A percentile compares a stretch with the other conserved stretches of the same genome.
phyloP scores from a whole-genome alignment of 2,113 vertebrate species.

The Chauna torquata region DNA sequence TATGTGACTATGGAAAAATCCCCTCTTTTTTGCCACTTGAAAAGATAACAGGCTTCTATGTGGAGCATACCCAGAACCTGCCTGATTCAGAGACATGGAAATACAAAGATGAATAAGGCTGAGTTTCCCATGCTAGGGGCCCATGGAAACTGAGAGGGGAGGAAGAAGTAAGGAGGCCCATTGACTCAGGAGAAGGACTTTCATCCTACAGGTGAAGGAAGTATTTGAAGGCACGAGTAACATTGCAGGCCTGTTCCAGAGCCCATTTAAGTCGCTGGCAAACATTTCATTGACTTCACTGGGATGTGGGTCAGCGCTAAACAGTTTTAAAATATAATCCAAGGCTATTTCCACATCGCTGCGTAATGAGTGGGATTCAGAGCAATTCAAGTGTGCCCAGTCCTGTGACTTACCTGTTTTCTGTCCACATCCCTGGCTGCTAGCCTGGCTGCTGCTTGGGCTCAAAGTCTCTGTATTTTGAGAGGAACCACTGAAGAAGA shows the following conservation, averaged over 20 bases:
- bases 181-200: slow-evolving; percentile 42
- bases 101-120: slow-evolving; percentile 67
- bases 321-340: slow-evolving; percentile 29
- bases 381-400: not conserved
- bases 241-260: slow-evolving; percentile 53
- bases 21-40: slow-evolving; percentile 76
- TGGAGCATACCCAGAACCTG: slow-evolving; percentile 72
- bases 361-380: not conserved
- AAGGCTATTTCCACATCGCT: slow-evolving; percentile 9
- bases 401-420: slow-evolving; percentile 2
- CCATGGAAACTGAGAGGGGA: slow-evolving; percentile 64
- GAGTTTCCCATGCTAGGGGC: slow-evolving; percentile 68
- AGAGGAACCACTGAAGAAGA: not conserved
- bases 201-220: slow-evolving; percentile 64
- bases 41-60: slow-evolving; percentile 75
- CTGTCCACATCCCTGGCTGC: not conserved
- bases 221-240: slow-evolving; percentile 39
- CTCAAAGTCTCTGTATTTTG: not conserved
- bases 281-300: slow-evolving; percentile 28
- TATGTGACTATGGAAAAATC: slow-evolving; percentile 80
- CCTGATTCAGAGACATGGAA: slow-evolving; percentile 68
- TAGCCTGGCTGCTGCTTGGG: not conserved
- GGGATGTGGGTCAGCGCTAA: slow-evolving; percentile 12
- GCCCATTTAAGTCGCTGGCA: slow-evolving; percentile 34
- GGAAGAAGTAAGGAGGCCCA: slow-evolving; percentile 50